Base-by-base conservation (phyloP, 2,888 invertebrate species). In the Pristionchus entomophagus region DNA sequence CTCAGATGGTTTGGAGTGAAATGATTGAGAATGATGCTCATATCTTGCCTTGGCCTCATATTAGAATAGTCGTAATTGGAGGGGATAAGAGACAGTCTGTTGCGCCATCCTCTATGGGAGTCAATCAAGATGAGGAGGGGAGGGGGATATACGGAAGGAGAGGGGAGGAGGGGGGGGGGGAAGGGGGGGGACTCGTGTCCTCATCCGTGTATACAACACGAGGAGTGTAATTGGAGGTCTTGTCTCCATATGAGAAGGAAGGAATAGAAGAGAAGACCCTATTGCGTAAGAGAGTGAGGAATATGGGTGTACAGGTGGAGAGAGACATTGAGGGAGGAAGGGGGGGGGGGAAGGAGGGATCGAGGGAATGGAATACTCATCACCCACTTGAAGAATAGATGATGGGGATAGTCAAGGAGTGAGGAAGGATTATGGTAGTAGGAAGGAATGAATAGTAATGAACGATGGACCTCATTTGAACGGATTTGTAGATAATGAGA, bases 251-350 rank as follows among this genome's bases (percentile, higher is more conserved):
- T 26, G 62, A 38, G 41, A 77, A n/a, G n/a, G n/a, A n/a, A 12
- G 77, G 77, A 26, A 77, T 53, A 22, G 81, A 32, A 38, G 14
- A 38, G 53, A 29, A 51, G 17, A 38, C 3, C 14, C 17, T 32
- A 26, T 59, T 83, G 45, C 83, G 83, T 65, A 62, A 62, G 83
- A 81, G 80, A 77, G 49, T 29, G 56, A 81, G 80, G 45, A 81
- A 81, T 51, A 53, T 81, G 29, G n/a, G 32, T 41, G 12, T 4
- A 41, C 29, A 45, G 29, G 49, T 17, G 29, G 41, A 38, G 29
- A 78, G 2, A 49, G 45, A 78, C 4, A 45, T n/a, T 4, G 51
- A 38, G 19, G 19, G 17, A 38, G 35, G 35, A 19, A 12, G 73
- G 38, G 35, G 35, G 38, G 35, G 41, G n/a, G 73, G 8, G 35